A percentile compares a stretch with the other conserved stretches of the same genome.
Evolutionary conservation across 92 coral and sea anemone species (phyloP).

Genomic region (Bergia sp.): DNA sequence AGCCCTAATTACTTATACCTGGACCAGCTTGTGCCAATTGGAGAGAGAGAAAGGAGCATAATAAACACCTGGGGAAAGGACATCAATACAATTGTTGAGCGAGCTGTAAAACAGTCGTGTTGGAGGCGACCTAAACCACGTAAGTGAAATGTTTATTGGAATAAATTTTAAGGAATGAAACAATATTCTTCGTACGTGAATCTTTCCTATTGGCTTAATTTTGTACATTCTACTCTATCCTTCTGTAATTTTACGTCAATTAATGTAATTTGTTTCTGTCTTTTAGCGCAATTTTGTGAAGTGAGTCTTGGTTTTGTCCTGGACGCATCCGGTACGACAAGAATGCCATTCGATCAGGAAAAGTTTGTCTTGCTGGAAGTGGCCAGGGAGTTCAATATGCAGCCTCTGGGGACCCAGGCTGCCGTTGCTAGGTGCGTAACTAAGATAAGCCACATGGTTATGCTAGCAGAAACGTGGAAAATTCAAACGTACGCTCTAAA

Average conservation of each 20-base stretch:
- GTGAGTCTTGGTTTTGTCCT: conserved; percentile 6
- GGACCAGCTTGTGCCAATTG: conserved; percentile 19
- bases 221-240: background rate
- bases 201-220: too few species aligned
- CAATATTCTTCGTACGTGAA: background rate
- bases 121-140: background rate
- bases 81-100: background rate
- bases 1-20: background rate
- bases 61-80: background rate
- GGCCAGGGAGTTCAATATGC: background rate
- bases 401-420: background rate
- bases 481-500: too few species aligned
- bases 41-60: background rate
- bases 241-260: too few species aligned
- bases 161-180: too few species aligned
- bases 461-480: background rate
- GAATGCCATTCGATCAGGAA: background rate
- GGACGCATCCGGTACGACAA: conserved; percentile 8
- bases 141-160: background rate
- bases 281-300: background rate
- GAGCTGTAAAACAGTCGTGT: background rate
- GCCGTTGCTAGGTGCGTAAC: background rate
- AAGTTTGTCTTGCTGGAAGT: background rate
- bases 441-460: background rate
- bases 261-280: too few species aligned